Conservation (phyloP, 2,797 vertebrate species). For the Halcyon badia region DNA sequence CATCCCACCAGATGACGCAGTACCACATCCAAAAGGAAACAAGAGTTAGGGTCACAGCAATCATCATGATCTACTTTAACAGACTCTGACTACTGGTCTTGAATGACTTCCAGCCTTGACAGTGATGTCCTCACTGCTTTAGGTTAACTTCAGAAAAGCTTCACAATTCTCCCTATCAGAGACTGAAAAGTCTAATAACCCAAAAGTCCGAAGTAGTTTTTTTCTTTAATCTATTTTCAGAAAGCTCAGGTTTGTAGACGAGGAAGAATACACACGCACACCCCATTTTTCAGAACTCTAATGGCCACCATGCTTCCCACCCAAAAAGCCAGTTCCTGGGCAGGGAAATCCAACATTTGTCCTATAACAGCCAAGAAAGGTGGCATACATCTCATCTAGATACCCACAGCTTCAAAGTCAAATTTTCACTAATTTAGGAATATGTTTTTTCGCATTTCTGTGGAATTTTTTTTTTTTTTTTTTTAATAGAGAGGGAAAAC, state of each 20-base stretch:
- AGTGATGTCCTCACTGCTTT: not conserved
- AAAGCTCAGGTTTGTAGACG: not conserved
- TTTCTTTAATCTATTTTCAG: not conserved
- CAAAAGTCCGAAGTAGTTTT: not conserved
- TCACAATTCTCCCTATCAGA: not conserved
- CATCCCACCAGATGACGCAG: not conserved
- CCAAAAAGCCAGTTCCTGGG: too few species aligned
- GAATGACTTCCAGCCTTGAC: not conserved
- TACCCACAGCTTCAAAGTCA: too few species aligned
- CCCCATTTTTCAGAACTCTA: too few species aligned
- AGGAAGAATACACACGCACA: not conserved
- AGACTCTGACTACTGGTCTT: not conserved
- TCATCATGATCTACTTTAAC: not conserved
- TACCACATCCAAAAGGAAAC: not conserved
- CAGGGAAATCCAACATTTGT: too few species aligned
- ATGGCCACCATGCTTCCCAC: too few species aligned
- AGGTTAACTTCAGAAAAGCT: not conserved
- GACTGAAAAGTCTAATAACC: not conserved
- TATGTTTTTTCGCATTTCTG: too few species aligned
- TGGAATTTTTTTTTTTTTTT: too few species aligned
- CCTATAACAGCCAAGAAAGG: too few species aligned
- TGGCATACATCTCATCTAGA: too few species aligned
- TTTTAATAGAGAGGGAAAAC: too few species aligned
- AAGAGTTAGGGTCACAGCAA: not conserved
- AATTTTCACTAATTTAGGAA: too few species aligned